Conservation (phyloP, 2,113 vertebrate species). For the human region DNA sequence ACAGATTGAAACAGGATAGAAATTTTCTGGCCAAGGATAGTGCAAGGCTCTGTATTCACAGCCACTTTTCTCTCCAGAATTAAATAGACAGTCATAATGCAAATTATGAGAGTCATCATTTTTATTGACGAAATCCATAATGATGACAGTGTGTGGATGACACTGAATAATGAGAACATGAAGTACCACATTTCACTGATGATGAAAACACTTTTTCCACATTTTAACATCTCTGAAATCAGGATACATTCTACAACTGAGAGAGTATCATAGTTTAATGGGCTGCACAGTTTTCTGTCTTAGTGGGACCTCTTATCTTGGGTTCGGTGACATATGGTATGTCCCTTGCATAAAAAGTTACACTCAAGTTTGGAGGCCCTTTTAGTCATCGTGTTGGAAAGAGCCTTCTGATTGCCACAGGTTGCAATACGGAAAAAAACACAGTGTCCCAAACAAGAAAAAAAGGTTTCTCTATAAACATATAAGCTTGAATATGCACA, state of each 20-base stretch:
- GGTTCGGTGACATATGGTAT: not conserved
- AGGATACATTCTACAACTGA: not conserved
- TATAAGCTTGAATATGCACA: not conserved
- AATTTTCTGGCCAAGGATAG: not conserved
- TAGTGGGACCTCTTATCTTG: not conserved
- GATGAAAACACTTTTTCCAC: not conserved
- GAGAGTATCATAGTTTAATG: not conserved
- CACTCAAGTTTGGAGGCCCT: not conserved
- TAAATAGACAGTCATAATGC: not conserved
- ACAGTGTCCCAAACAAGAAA: not conserved
- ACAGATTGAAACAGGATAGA: not conserved
- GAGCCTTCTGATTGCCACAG: not conserved
- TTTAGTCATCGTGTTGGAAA: not conserved
- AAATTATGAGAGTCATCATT: not conserved
- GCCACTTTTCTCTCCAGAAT: not conserved
- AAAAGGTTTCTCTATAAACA: not conserved
- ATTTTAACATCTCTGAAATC: not conserved
- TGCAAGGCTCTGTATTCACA: not conserved
- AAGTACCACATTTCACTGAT: not conserved
- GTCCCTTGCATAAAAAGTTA: not conserved
- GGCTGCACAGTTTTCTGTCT: not conserved
- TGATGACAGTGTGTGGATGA: not conserved
- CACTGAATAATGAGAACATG: not conserved
- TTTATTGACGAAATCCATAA: not conserved
- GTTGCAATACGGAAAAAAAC: not conserved